Conservation (phyloP, 1,140 invertebrate species). For the Diachasma alloeum region DNA sequence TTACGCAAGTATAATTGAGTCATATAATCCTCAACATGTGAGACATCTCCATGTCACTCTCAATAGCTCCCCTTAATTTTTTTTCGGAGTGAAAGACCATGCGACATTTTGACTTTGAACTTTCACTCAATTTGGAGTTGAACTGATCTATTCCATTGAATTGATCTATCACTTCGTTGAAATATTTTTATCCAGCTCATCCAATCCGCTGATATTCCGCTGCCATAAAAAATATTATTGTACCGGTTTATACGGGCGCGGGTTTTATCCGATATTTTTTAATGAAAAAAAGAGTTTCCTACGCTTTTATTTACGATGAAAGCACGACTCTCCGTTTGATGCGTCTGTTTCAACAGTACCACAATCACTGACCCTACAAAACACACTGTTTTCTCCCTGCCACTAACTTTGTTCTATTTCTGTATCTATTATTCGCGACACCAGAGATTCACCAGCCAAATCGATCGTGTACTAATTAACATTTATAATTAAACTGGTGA, state of each 20-base stretch:
- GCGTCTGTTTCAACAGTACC: neutral
- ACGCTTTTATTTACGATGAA: neutral
- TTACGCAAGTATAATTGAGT: too few species aligned
- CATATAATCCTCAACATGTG: too few species aligned
- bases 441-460: slow-evolving; percentile 61
- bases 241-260: slow-evolving; percentile 7
- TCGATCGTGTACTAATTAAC: slow-evolving; percentile 66
- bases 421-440: slow-evolving; percentile 62
- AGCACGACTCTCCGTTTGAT: neutral
- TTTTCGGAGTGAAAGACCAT: too few species aligned
- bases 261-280: slow-evolving; percentile 42
- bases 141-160: too few species aligned
- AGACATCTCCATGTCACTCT: too few species aligned
- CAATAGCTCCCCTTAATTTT: too few species aligned
- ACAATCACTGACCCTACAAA: slow-evolving; percentile 15
- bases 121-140: too few species aligned
- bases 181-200: too few species aligned
- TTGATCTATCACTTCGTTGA: too few species aligned
- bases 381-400: slow-evolving; percentile 43
- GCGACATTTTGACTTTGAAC: too few species aligned
- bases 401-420: slow-evolving; percentile 57
- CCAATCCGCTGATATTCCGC: neutral
- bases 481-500: slow-evolving; percentile 64
- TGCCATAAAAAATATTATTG: neutral
- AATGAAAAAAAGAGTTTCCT: neutral